These are phyloP conservation scores for Apaloderma vittatum DNA, from an alignment of 2,113 vertebrate genomes.

Conservation along the genomic window DNA sequence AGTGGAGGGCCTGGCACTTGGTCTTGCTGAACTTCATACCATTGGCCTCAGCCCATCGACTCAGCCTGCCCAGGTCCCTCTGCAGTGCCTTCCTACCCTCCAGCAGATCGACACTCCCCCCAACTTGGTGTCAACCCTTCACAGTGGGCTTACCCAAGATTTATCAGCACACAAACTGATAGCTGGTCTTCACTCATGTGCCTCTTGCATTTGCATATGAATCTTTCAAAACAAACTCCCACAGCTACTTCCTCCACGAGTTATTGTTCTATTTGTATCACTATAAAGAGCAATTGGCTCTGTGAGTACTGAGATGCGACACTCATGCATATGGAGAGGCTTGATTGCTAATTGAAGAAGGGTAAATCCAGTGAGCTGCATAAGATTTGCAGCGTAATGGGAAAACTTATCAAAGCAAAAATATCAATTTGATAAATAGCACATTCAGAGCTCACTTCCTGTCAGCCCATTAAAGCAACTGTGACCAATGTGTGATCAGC, in stretches of 20 bases:
- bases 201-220: background rate
- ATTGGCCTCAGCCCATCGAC: no score
- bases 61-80: no score
- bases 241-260: background rate
- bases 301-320: background rate
- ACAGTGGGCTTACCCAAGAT: background rate
- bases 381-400: background rate
- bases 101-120: no score
- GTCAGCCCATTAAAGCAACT: background rate
- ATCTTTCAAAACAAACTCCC: background rate
- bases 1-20: no score
- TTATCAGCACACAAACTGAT: background rate
- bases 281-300: background rate
- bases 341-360: constrained; percentile 40
- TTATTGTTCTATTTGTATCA: background rate
- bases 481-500: background rate
- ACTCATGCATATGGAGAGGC: background rate
- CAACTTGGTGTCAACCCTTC: no score
- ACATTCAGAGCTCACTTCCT: background rate
- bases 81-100: no score
- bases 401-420: constrained; percentile 37
- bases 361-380: background rate
- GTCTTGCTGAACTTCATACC: no score
- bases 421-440: constrained; percentile 19
- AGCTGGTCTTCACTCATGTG: background rate